Evolutionary conservation across 2,113 vertebrate genomes (phyloP).

Genomic region (Sylvia atricapilla): DNA sequence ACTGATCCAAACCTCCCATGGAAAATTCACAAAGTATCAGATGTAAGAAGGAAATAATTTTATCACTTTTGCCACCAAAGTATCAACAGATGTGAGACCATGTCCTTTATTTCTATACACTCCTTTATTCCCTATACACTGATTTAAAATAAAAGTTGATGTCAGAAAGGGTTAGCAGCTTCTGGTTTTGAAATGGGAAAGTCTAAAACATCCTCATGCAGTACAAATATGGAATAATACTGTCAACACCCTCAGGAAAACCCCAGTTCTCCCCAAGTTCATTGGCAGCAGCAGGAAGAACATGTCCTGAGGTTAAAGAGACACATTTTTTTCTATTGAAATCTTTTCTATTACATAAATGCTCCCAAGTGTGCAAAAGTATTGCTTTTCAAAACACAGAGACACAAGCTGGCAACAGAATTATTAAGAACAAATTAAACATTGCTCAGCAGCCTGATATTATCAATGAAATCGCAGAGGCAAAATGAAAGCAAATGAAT

Average conservation of each 20-base stretch:
- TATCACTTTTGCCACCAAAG: not conserved
- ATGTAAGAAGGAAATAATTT: not conserved
- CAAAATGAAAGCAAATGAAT: not conserved
- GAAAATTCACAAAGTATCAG: not conserved
- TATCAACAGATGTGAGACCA: not conserved
- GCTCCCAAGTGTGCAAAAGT: not conserved
- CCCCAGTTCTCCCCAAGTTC: not conserved
- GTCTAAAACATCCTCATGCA: not conserved
- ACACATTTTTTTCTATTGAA: not conserved
- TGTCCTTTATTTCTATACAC: no score
- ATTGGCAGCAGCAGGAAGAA: not conserved
- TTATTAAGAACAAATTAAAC: not conserved
- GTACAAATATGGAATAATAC: not conserved
- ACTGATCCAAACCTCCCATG: not conserved
- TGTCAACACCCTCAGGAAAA: not conserved
- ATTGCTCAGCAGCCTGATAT: not conserved
- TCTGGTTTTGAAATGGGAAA: not conserved
- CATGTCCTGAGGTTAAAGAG: rapidly evolving
- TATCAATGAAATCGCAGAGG: not conserved
- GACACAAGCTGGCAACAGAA: not conserved
- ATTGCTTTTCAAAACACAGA: not conserved
- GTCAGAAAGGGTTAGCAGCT: not conserved
- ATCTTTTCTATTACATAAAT: not conserved
- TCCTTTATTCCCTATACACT: not conserved
- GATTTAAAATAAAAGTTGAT: not conserved